Conservation (phyloP, 1,140 invertebrate genomes). For the Anastatus disparis region DNA sequence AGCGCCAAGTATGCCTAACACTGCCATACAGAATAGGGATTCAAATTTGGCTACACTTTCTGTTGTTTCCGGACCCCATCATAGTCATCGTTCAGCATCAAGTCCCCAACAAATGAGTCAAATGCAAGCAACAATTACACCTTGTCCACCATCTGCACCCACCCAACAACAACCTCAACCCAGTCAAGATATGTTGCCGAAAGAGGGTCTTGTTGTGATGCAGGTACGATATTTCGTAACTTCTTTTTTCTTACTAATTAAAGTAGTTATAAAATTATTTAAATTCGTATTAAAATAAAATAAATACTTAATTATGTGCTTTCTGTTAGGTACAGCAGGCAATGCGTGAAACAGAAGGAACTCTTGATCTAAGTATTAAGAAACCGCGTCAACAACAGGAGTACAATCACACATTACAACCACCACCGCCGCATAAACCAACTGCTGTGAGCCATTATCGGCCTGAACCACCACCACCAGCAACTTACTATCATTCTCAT, state of each 20-base stretch:
- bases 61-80: constrained; percentile 69
- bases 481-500: constrained; percentile 61
- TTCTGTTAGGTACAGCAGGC: constrained; percentile 55
- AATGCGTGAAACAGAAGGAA: constrained; percentile 64
- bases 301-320: not conserved
- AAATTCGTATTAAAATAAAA: not conserved
- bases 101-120: constrained; percentile 65
- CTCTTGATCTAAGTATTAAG: constrained; percentile 85
- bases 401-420: constrained; percentile 64
- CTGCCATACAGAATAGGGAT: constrained; percentile 64
- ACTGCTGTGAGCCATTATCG: constrained; percentile 64
- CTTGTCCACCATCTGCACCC: constrained; percentile 63
- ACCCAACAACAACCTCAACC: constrained; percentile 41
- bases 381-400: constrained; percentile 73
- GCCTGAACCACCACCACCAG: constrained; percentile 54
- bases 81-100: constrained; percentile 58
- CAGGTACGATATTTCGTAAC: too few species aligned
- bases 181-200: constrained; percentile 55
- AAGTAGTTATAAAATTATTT: too few species aligned
- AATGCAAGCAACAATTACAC: constrained; percentile 76
- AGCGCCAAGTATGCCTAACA: constrained; percentile 52
- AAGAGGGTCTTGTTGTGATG: constrained; percentile 73
- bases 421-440: constrained; percentile 65
- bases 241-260: not conserved
- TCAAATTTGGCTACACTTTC: constrained; percentile 74